These are phyloP conservation scores for Zaprionus capensis DNA, from an alignment of 1,140 invertebrate genomes.

Conservation along the genomic window DNA sequence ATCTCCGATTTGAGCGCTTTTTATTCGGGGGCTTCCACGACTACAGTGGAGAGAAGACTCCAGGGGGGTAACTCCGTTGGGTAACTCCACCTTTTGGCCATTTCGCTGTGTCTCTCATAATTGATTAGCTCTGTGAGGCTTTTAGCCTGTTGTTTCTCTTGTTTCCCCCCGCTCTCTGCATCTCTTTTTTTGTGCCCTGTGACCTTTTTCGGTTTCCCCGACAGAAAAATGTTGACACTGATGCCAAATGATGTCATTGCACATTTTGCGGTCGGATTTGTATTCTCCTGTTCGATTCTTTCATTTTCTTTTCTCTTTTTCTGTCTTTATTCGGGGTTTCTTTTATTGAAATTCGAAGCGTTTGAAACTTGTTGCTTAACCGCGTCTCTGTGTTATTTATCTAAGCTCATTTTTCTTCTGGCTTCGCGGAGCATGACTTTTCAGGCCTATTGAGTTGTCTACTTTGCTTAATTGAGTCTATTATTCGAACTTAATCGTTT, in stretches of 20 bases:
- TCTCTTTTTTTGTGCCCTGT: slow-evolving; percentile 13
- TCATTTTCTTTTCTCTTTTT: slow-evolving; percentile 37
- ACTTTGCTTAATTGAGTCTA: slow-evolving; percentile 75
- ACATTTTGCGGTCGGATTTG: slow-evolving; percentile 47
- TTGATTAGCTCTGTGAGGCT: slow-evolving; percentile 61
- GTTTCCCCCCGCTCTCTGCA: too few relatives aligned
- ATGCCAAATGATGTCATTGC: slow-evolving; percentile 78
- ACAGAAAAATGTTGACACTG: slow-evolving; percentile 65
- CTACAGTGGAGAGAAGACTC: background rate
- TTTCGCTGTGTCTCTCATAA: slow-evolving; percentile 49
- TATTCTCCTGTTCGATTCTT: slow-evolving; percentile 42
- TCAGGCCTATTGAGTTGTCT: slow-evolving; percentile 71
- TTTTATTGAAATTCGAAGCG: slow-evolving; percentile 41
- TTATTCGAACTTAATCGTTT: slow-evolving; percentile 72
- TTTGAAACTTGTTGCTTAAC: slow-evolving; percentile 50
- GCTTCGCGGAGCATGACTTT: slow-evolving; percentile 24
- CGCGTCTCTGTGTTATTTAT: slow-evolving; percentile 39
- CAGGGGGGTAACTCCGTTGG: background rate
- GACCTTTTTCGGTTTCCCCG: slow-evolving; percentile 47
- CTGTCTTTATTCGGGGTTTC: slow-evolving; percentile 34
- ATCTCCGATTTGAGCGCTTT: slow-evolving; percentile 55
- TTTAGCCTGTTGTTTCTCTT: slow-evolving; percentile 33
- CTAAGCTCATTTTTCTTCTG: slow-evolving; percentile 42
- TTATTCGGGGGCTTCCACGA: slow-evolving; percentile 36
- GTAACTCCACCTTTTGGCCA: slow-evolving; percentile 61